Evolutionary conservation across 2,113 vertebrate genomes (phyloP), one percentile per base, ranked within the genome.

Genomic region (Heliornis fulica): DNA sequence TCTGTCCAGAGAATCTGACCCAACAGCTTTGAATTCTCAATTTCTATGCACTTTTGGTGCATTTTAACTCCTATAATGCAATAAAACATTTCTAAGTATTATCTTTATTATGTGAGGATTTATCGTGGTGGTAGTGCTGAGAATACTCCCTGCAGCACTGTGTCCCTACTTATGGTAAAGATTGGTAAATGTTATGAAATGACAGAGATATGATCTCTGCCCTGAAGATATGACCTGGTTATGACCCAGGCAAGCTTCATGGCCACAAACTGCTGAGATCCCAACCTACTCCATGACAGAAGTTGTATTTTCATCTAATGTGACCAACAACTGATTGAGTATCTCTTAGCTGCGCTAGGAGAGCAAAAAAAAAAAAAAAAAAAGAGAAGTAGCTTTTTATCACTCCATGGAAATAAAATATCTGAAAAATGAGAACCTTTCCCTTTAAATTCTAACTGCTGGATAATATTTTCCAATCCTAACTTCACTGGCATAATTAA

Each of bases 381-480:
- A 32, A 88, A 26, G 22, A 45, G 83, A 72, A 31, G 28, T 25
- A 77, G 66, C n/a, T n/a, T 74, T 94, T 94, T 89, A 94, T 61
- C 21, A 59, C 32, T 93, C 77, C 17, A 43, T 40, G 43, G 87
- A 90, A 94, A 96, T 71, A 83, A 89, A 95, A 53, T 65, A 87
- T 15, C 16, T 92, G 40, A 78, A 82, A 90, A 93, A 87, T 63
- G 7, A 93, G 61, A 64, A 36, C 26, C 43, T 87, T 93, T 93
- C 22, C 50, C 51, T 93, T 95, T 68, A 48, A 87, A 68, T 72
- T 87, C 57, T 76, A 83, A 82, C 76, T 82, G 61, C 38, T 82
- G 76, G 46, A 72, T 91, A 97, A 90, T 89, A 93, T 95, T 97
- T 97, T 97, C 94, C 95, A 96, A 69, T 59, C 45, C 32, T 28